A percentile compares a stretch with the other conserved stretches of the same genome.
Evolutionary conservation across 1,140 invertebrate genomes (phyloP).

Genomic region (Nasonia vitripennis): DNA sequence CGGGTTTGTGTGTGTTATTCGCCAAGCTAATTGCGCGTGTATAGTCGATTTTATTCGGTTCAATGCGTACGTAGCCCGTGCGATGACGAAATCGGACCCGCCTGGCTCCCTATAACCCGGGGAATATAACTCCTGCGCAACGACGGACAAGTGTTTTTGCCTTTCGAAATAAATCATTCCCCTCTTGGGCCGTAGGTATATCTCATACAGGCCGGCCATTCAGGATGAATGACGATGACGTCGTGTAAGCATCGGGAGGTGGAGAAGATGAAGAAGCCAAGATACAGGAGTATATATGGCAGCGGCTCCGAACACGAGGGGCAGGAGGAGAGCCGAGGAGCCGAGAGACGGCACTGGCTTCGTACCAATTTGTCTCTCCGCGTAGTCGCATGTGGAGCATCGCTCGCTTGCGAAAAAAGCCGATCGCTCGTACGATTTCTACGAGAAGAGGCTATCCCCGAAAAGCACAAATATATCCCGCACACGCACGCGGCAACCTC

Average conservation of each 20-base stretch:
- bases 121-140: conserved; percentile 19
- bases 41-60: neutral
- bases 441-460: neutral
- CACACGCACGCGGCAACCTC: conserved; percentile 22
- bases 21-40: neutral
- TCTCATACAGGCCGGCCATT: conserved; percentile 14
- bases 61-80: neutral
- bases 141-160: conserved; percentile 47
- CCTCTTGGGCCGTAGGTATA: neutral
- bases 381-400: neutral
- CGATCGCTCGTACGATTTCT: conserved; percentile 18
- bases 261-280: conserved; percentile 44
- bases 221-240: conserved; percentile 48
- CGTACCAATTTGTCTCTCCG: conserved; percentile 45
- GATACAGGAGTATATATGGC: conserved; percentile 28
- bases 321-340: conserved; percentile 8
- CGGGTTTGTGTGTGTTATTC: neutral
- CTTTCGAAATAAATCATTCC: conserved; percentile 47
- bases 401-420: conserved; percentile 32
- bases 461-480: conserved; percentile 35
- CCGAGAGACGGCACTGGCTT: neutral
- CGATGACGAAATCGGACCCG: too few species aligned
- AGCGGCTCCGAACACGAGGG: neutral
- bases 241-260: conserved; percentile 36
- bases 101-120: too few species aligned